Conservation (phyloP, 1,140 invertebrate species). For the Lasioglossum albipes region DNA sequence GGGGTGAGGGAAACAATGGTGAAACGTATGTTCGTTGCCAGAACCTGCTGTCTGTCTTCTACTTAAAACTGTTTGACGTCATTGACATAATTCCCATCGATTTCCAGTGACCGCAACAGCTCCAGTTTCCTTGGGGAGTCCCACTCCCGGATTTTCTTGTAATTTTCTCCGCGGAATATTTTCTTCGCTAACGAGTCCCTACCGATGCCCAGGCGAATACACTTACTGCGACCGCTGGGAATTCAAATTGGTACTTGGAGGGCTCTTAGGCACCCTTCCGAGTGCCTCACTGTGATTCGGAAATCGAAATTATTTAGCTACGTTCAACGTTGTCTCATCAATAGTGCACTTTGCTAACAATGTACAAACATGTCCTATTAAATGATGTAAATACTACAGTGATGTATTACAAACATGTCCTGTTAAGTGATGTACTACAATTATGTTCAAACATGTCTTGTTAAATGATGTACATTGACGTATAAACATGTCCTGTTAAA, state of each 20-base stretch:
- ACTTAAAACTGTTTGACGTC: constrained; percentile 10
- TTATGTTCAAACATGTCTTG: no score
- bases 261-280: no score
- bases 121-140: not conserved
- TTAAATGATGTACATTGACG: no score
- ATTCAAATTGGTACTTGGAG: not conserved
- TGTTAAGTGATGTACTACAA: no score
- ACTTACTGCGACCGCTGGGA: not conserved
- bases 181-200: not conserved
- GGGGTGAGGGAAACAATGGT: not conserved
- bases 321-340: no score
- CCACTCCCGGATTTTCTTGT: not conserved
- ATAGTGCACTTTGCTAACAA: no score
- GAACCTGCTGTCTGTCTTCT: not conserved
- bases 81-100: constrained; percentile 17
- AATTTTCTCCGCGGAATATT: not conserved
- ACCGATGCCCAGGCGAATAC: not conserved
- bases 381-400: no score
- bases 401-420: no score
- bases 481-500: no score
- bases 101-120: constrained; percentile 9
- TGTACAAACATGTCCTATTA: no score
- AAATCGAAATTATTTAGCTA: no score
- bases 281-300: no score
- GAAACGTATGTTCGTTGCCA: not conserved